Base-by-base conservation (phyloP, 2,797 vertebrate genomes). In the Naso thynnoides region DNA sequence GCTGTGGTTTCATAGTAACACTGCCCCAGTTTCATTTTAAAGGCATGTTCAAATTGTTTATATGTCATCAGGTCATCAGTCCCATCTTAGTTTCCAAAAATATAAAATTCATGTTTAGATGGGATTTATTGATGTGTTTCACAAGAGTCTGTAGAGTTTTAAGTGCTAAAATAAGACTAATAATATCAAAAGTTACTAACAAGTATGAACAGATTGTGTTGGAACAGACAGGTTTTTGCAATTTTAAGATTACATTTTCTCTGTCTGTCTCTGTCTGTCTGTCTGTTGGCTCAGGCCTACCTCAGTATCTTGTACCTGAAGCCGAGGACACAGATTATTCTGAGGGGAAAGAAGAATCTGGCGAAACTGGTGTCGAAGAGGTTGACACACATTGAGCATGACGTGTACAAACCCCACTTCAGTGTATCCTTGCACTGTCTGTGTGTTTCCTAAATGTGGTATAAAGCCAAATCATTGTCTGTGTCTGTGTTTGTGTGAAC, bases 281-380 rank as follows among this genome's bases (percentile, higher is more conserved):
- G n/a, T n/a, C n/a, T n/a, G 14, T 73, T 11, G 6, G 70, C 42
- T 50, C 84, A 97, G 95, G 95, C 93, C 14, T 96, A 95, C 84
- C 94, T 95, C 84, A 92, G 94, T 73, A 93, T 96, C 84, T 88
- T 96, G 44, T 96, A 96, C 76, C 91, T 96, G 89, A 96, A 96
- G 83, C 95, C 95, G 13, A 90, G 93, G 60, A 94, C 93, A 70
- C 95, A 96, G 82, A 91, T 97, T 48, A 73, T 95, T 68, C 89
- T 96, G 49, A 82, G 95, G 76, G 90, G 94, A 68, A 94, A 92
- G 91, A 96, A 95, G 81, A 93, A 95, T 81, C 91, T 88, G 56
- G 89, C 93, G 36, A 94, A 93, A 78, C 87, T 96, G 78, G 92
- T 96, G 36, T 88, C 94, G 6, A 96, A 95, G 86, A 95, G 91